A percentile compares a stretch with the other conserved stretches of the same genome.
Conservation (phyloP, 2,888 invertebrate species). For the Tromatobia lineatoria region DNA sequence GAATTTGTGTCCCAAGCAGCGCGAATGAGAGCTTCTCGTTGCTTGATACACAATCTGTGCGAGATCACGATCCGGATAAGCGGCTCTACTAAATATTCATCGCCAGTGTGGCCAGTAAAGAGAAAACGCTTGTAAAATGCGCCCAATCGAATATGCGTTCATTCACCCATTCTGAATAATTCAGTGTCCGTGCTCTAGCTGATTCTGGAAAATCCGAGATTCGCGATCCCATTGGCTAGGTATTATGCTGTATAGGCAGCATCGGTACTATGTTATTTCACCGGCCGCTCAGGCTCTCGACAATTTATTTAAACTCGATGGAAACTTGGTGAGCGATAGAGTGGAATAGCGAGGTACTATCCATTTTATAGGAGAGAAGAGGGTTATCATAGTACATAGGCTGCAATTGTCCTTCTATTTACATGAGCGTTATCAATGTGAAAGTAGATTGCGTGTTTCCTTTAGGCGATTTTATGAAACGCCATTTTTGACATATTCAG, state of each 20-base stretch:
- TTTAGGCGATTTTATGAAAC: not conserved
- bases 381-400: not conserved
- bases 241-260: slow-evolving; percentile 32
- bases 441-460: slow-evolving; percentile 26
- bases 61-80: slow-evolving; percentile 75
- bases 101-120: slow-evolving; percentile 49
- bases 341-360: not conserved
- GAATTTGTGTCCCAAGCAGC: not conserved
- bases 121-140: slow-evolving; percentile 49
- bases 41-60: slow-evolving; percentile 63
- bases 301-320: slow-evolving; percentile 47
- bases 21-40: not conserved
- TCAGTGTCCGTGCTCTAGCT: slow-evolving; percentile 50
- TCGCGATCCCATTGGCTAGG: slow-evolving; percentile 28
- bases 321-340: slow-evolving; percentile 35
- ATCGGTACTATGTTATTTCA: slow-evolving; percentile 48
- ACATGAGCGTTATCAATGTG: slow-evolving; percentile 33
- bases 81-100: slow-evolving; percentile 77
- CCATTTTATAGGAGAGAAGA: not conserved
- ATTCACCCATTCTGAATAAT: slow-evolving; percentile 66
- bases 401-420: slow-evolving; percentile 17
- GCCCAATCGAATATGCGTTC: slow-evolving; percentile 65
- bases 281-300: not conserved
- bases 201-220: slow-evolving; percentile 56
- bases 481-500: not conserved